These are phyloP conservation scores for Punctoribates punctum DNA, from an alignment of 2,888 invertebrate species.

Conservation along the genomic window DNA sequence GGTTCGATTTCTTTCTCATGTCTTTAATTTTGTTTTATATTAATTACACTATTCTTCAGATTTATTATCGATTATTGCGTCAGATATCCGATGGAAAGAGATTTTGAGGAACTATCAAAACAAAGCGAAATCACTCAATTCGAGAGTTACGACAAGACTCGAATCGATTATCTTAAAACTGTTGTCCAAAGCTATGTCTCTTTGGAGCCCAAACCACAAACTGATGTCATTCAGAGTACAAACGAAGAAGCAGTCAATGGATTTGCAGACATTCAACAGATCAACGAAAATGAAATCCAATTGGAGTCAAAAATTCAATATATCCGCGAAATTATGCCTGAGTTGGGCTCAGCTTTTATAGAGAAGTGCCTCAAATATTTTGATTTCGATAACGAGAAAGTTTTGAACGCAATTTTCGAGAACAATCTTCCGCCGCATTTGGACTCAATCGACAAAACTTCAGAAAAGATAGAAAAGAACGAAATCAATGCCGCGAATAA, in stretches of 20 bases:
- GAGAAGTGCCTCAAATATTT: conserved; percentile 71
- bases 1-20: conserved; percentile 44
- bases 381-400: conserved; percentile 68
- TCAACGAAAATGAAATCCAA: neutral
- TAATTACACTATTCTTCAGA: conserved; percentile 40
- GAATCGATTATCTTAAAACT: conserved; percentile 28
- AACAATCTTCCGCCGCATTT: conserved; percentile 61
- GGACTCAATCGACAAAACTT: conserved; percentile 50
- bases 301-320: conserved; percentile 60
- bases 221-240: neutral
- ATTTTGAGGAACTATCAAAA: conserved; percentile 59
- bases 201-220: neutral
- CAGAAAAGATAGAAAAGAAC: conserved; percentile 44
- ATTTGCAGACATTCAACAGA: neutral
- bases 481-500: neutral
- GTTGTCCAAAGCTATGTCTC: conserved; percentile 12
- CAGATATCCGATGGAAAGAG: conserved; percentile 64
- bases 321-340: conserved; percentile 72
- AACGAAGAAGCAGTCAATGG: neutral
- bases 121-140: conserved; percentile 1
- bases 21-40: conserved; percentile 19
- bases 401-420: conserved; percentile 78
- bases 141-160: neutral
- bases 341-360: conserved; percentile 71
- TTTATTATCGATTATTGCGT: conserved; percentile 69